A percentile compares a stretch with the other conserved stretches of the same genome.
Evolutionary conservation across 2,888 invertebrate genomes (phyloP).

Genomic region (Lymantria dispar): DNA sequence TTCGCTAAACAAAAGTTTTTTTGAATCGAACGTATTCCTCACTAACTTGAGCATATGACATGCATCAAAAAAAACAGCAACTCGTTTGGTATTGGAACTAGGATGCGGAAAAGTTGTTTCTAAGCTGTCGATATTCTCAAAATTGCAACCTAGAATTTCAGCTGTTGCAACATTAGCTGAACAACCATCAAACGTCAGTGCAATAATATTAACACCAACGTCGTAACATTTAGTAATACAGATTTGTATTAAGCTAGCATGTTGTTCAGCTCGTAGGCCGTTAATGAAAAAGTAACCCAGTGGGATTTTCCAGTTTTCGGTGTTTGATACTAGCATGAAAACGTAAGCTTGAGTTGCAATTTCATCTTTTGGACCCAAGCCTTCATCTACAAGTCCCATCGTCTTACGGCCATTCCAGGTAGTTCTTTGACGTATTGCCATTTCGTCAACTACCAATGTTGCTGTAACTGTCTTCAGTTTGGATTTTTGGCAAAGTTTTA

Average conservation of each 20-base stretch:
- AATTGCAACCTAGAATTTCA: not conserved
- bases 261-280: conserved; percentile 6
- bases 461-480: conserved; percentile 10
- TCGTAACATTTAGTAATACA: conserved; percentile 5
- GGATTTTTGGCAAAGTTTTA: conserved; percentile 14
- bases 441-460: conserved; percentile 24
- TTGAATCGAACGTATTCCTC: conserved; percentile 6
- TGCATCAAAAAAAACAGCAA: not conserved
- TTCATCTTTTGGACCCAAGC: conserved; percentile 10
- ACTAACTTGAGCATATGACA: conserved; percentile 14
- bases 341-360: conserved; percentile 8
- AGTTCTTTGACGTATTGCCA: conserved; percentile 25
- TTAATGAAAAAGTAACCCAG: conserved; percentile 10
- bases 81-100: not conserved
- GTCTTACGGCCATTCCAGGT: conserved; percentile 10
- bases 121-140: not conserved
- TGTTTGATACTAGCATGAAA: conserved; percentile 4
- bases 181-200: not conserved
- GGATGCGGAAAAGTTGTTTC: conserved; percentile 6
- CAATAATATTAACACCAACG: not conserved
- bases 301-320: conserved; percentile 9
- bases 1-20: conserved; percentile 2
- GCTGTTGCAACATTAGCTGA: not conserved
- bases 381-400: conserved; percentile 14
- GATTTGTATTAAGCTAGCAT: conserved; percentile 5